Base-by-base conservation (phyloP, 2,113 vertebrate genomes). In the Erythrolamprus reginae region DNA sequence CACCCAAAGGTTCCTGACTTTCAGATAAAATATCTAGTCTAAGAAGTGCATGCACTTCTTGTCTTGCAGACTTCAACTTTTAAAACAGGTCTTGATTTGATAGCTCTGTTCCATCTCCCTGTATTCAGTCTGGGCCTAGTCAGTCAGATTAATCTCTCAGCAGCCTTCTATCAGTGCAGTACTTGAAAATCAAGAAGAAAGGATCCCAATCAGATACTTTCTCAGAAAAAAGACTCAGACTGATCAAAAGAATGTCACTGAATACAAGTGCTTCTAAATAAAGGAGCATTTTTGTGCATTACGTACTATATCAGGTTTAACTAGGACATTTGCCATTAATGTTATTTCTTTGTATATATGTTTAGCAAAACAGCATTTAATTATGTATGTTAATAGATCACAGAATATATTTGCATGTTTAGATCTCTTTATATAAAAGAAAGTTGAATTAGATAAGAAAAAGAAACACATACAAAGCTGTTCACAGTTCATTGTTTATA, bases 251-350 rank as follows among this genome's bases (percentile, higher is more conserved):
- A 90, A 94, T 93, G 90, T 65, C 38, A 93, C 87, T 51, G 58
- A 89, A 88, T 70, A 91, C 58, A 48, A 93, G 56, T 23, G 23
- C 47, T 89, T 88, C 45, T 9, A 0, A 33, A 33, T 12, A 1
- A 42, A 86, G 61, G 10, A 94, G 19, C 28, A 84, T 94, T 93
- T 88, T 84, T 88, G 87, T 45, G 89, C 51, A 94, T 26, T 53
- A 12, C 3, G 17, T 42, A 77, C 17, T 77, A 1, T 89, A 1
- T 2, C 55, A 87, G 23, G 4, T 89, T 58, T 38, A 89, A 88
- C 47, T 56, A 2, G 21, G 10, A 56, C 21, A 42, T 42, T n/a
- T 1, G 10, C 1, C 12, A 28, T 0, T 33, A 45, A 47, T 86
- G 51, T 87, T 83, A 42, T 83, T 21, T 45, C 24, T 21, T 55